Evolutionary conservation across 2,797 vertebrate species (phyloP), one percentile per base, ranked within the genome.

Genomic region (Nyctalus aviator): DNA sequence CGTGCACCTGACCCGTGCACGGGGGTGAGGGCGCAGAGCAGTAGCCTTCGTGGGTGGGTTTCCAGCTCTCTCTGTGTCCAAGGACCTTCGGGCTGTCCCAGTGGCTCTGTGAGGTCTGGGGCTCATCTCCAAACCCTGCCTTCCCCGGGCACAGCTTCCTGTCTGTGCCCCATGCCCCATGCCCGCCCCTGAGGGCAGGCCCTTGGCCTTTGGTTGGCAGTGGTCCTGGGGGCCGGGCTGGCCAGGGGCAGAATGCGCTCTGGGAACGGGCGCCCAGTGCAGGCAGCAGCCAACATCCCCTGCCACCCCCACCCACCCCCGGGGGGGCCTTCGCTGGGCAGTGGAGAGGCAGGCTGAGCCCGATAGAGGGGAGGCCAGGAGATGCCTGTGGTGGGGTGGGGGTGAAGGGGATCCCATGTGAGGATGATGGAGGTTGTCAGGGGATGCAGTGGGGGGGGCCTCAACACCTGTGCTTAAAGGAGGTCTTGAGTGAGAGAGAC

Each of bases 401-500:
- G 10, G 25, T 59, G 57, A 25, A 59, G 25, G 55, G 27, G 6
- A 30, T 23, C 62, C 59, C 62, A 62, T 78, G 20, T 18, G 30
- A 69, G 25, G 35, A 23, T 41, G 50, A 35, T 7, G 27, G 71
- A 35, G 72, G 68, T 46, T 32, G 27, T 57, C 57, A 46, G 75
- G 48, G 77, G 81, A 14, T 7, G 59, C 37, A n/a, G 66, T 14
- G 77, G 64, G 46, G 35, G 79, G 78, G 83, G 17, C 68, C 83
- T 71, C 57, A 73, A n/a, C 35, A 83, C 76, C 27, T 57, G 48
- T 14, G 78, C 95, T 96, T 72, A 95, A 72, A 79, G 9, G 79
- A 84, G 86, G 79, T 75, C 55, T 81, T 30, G 78, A 50, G 37
- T 27, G 55, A 25, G 86, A 41, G 55, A 25, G 86, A 41, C 76